Percentiles rank a stretch among this genome's conserved stretches.
Evolutionary conservation across 2,888 invertebrate genomes (phyloP).

Genomic region (Pristionchus fissidentatus): DNA sequence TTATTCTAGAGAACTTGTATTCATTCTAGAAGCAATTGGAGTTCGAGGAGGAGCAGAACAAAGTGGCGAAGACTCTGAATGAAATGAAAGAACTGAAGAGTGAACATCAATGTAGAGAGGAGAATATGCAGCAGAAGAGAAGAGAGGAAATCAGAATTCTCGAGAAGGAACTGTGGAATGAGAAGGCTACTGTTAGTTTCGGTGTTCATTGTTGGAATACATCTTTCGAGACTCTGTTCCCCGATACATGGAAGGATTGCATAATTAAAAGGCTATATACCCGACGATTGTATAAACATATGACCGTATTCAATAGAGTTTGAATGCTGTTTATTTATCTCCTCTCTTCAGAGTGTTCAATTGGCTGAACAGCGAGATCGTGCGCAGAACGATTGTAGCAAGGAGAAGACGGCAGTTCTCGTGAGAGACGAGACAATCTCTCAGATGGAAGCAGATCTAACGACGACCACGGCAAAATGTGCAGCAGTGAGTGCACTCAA

Average conservation of each 20-base stretch:
- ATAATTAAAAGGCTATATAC: no score
- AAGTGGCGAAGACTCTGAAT: not conserved
- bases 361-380: constrained; percentile 56
- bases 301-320: no score
- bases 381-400: constrained; percentile 52
- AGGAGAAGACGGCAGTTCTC: constrained; percentile 39
- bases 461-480: constrained; percentile 18
- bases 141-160: constrained; percentile 52
- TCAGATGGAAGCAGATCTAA: constrained; percentile 6
- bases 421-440: constrained; percentile 33
- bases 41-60: not conserved
- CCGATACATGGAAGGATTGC: no score
- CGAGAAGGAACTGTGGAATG: constrained; percentile 60
- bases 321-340: not conserved
- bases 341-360: constrained; percentile 54
- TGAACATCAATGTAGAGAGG: constrained; percentile 6
- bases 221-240: no score
- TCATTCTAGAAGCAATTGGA: constrained; percentile 12
- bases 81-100: constrained; percentile 22
- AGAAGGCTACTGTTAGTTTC: constrained; percentile 57
- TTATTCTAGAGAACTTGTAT: not conserved
- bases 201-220: not conserved
- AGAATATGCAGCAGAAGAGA: constrained; percentile 44
- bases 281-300: no score
- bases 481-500: not conserved